Base-by-base conservation (phyloP, 2,797 vertebrate genomes). In the Poeciliopsis presidionis region DNA sequence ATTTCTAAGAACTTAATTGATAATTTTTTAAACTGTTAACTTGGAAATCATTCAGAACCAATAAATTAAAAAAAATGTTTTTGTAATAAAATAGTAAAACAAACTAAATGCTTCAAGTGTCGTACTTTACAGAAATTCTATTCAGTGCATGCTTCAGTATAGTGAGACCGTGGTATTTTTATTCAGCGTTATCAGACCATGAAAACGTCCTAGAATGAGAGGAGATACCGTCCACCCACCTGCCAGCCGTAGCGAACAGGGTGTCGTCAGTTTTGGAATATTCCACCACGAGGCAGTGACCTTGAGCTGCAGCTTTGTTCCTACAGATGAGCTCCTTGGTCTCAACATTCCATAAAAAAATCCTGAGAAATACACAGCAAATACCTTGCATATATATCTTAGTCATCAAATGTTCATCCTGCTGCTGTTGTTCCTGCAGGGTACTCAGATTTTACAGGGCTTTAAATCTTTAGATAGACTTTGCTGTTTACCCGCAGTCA, bases 241-340 rank as follows among this genome's bases (percentile, higher is more conserved):
- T 96, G 79, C 97, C 97, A 61, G 95, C 97, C 4, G 97, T 97
- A 67, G 97, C 84, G 70, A 99, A 98, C 47, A 96, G 72, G 39
- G 96, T 92, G 1, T 98, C 96, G 0, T 87, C 94, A 75, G 90
- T 94, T 83, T 93, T 95, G 2, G 94, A 96, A 92, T 94, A 97
- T 75, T 89, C 61, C 7, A 97, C 74, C 0, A 93, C 73, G 69
- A 96, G 91, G 65, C 95, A 94, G 0, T 93, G 94, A 9, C 97
- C 96, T 36, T 92, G 88, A 0, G 96, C 79, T 0, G 97, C 95
- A 0, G 96, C 97, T 0, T 94, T 93, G 59, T 95, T 96, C 53
- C 97, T 95, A 1, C 97, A 98, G 74, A 99, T 93, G 2, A 96
- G 95, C 30, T 97, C 94, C 79, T 93, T 95, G 81, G 91, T 96